Conservation (phyloP, 2,113 vertebrate species). For the Menidia beryllina region DNA sequence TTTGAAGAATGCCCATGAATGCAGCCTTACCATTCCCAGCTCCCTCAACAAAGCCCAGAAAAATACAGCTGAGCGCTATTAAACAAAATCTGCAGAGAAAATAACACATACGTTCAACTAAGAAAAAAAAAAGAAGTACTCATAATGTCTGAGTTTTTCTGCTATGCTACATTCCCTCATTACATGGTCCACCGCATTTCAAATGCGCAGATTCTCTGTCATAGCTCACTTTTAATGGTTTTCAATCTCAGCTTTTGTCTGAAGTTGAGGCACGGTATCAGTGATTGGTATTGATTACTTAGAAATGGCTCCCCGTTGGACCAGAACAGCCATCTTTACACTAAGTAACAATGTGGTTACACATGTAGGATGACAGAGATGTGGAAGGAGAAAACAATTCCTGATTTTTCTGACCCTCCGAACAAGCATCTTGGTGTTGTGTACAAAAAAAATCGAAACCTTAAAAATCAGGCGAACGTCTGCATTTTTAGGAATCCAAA, state of each 20-base stretch:
- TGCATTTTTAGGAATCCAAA: too few species aligned
- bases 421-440: too few species aligned
- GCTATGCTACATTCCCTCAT: not conserved
- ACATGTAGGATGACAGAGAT: not conserved
- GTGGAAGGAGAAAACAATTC: not conserved
- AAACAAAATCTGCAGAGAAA: not conserved
- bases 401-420: too few species aligned
- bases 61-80: not conserved
- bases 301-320: slow-evolving; percentile 18
- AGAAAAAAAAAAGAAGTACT: not conserved
- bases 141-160: not conserved
- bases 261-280: slow-evolving; percentile 6
- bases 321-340: slow-evolving; percentile 17
- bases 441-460: too few species aligned
- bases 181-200: slow-evolving; percentile 1
- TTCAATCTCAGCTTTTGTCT: slow-evolving; percentile 18
- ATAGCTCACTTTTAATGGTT: not conserved
- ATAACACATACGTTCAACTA: not conserved
- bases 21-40: not conserved
- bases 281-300: slow-evolving; percentile 21
- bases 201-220: slow-evolving; percentile 1
- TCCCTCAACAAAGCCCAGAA: not conserved
- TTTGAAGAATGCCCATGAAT: not conserved
- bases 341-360: slow-evolving; percentile 4
- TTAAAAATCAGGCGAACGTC: too few species aligned